phyloP scores from a whole-genome alignment of 1,140 invertebrate genomes.

The Archegozetes longisetosus region DNA sequence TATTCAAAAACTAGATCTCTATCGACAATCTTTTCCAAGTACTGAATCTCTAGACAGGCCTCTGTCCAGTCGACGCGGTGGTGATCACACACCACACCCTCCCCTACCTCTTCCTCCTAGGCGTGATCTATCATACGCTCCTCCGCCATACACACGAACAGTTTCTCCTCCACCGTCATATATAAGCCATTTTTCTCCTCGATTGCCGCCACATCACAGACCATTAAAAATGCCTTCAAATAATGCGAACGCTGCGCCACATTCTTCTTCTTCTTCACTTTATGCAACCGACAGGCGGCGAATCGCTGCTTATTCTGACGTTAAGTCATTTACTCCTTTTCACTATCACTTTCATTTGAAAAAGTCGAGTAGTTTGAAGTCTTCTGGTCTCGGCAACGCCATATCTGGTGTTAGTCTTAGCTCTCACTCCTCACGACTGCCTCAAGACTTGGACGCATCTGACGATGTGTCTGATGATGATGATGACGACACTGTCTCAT shows the following conservation, averaged over 20 bases:
- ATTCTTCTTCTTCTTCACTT: constrained; percentile 15
- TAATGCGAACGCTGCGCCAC: neutral
- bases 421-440: constrained; percentile 14
- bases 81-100: neutral
- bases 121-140: constrained; percentile 18
- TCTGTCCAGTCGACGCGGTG: constrained; percentile 11
- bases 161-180: constrained; percentile 22
- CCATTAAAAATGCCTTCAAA: neutral
- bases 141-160: constrained; percentile 19
- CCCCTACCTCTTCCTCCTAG: constrained; percentile 14
- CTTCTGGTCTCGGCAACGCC: constrained; percentile 17
- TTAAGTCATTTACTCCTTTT: neutral
- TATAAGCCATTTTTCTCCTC: constrained; percentile 18
- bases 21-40: constrained; percentile 29
- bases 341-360: constrained; percentile 26
- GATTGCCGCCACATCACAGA: constrained; percentile 16
- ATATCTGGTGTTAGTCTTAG: constrained; percentile 12
- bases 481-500: constrained; percentile 24
- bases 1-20: constrained; percentile 26
- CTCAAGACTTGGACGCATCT: constrained; percentile 19
- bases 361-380: constrained; percentile 30
- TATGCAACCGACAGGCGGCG: constrained; percentile 20
- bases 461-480: constrained; percentile 19
- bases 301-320: constrained; percentile 13
- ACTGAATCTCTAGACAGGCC: constrained; percentile 27